phyloP scores from a whole-genome alignment of 2,113 vertebrate genomes.

The Odobenus rosmarus region DNA sequence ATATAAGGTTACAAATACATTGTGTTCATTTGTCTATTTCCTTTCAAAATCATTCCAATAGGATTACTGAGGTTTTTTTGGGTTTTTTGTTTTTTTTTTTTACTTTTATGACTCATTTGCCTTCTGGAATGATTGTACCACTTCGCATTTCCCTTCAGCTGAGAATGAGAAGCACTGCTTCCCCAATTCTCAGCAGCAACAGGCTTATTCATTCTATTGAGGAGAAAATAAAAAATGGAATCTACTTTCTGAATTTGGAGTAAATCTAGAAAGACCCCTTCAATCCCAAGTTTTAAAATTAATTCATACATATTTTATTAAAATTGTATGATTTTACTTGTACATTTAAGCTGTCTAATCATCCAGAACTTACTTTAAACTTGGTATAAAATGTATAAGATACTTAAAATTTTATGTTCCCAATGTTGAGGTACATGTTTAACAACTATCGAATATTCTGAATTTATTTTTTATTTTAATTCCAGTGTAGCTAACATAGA shows the following conservation, averaged over 20 bases:
- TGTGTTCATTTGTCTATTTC: background rate
- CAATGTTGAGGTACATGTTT: background rate
- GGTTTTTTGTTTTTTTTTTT: background rate
- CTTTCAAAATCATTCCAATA: background rate
- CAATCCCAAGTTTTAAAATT: background rate
- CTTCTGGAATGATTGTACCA: background rate
- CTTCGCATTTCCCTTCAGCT: background rate
- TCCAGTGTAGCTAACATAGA: background rate
- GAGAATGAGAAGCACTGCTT: background rate
- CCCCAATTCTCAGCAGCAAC: background rate
- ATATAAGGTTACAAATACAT: background rate
- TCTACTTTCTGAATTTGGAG: background rate
- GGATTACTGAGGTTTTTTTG: background rate
- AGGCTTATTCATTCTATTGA: background rate
- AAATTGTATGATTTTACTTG: background rate
- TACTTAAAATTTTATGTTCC: background rate
- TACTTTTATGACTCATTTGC: background rate
- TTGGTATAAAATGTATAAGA: background rate
- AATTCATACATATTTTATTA: background rate
- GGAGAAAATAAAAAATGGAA: background rate
- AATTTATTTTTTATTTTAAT: conserved; percentile 6
- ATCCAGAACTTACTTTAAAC: background rate
- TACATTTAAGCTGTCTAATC: background rate
- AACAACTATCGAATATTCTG: background rate
- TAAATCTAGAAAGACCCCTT: background rate